These are phyloP conservation scores for Lasioglossum figueresi DNA, from an alignment of 2,888 invertebrate species.

Conservation along the genomic window DNA sequence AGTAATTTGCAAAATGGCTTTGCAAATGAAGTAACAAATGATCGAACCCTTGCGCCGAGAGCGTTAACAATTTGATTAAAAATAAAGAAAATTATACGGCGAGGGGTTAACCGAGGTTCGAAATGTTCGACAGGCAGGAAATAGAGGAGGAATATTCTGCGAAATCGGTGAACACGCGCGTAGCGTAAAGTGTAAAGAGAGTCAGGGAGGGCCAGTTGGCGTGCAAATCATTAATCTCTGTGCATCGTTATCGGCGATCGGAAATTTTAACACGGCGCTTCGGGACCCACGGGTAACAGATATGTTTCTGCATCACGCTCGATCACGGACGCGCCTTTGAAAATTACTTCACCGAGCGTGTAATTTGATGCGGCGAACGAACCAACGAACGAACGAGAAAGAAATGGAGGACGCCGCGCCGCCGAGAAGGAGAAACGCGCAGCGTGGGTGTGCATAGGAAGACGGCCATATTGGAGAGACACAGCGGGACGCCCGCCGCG, in stretches of 20 bases:
- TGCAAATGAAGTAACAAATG: no score
- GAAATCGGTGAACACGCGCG: not conserved
- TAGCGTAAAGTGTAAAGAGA: not conserved
- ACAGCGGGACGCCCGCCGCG: conserved; percentile 80
- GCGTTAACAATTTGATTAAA: no score
- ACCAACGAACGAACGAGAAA: conserved; percentile 27
- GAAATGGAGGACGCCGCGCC: conserved; percentile 37
- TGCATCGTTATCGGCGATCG: conserved; percentile 64
- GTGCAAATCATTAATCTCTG: conserved; percentile 58
- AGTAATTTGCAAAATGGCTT: no score
- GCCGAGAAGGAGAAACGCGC: conserved; percentile 35
- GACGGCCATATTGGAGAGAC: conserved; percentile 79
- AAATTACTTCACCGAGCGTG: conserved; percentile 70
- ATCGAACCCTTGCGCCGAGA: no score
- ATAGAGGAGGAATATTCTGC: not conserved
- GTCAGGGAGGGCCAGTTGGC: conserved; percentile 10
- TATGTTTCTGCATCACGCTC: conserved; percentile 65
- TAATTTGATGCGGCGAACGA: conserved; percentile 63
- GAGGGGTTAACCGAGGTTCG: no score
- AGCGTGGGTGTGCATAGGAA: conserved; percentile 76
- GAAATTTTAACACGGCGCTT: conserved; percentile 61
- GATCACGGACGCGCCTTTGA: conserved; percentile 63
- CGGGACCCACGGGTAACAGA: conserved; percentile 62
- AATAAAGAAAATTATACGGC: no score
- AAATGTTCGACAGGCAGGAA: no score